Base-by-base conservation (phyloP, 2,888 invertebrate species). In the Drosophila colorata region DNA sequence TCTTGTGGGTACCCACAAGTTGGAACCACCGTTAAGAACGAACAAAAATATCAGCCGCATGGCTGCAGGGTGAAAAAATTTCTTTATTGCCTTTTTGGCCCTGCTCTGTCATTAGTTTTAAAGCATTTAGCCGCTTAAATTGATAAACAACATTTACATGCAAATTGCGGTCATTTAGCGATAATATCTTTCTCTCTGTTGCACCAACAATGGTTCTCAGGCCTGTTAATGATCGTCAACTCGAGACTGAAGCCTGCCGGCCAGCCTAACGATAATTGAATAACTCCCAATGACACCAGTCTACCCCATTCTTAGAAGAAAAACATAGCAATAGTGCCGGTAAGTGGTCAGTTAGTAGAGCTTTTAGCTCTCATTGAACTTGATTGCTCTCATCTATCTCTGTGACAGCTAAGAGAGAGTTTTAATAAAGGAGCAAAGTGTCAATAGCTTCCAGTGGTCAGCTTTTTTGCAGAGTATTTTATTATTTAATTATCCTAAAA, bases 111-210 rank as follows among this genome's bases (percentile, higher is more conserved):
- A 88, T 86, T 86, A 86, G 81, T 79, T 80, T 79, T 71, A 79
- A 78, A 56, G 79, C 86, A 86, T 88, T 86, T 86, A 87, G 80
- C 82, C 86, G 82, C 72, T 85, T 78, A 87, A 87, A 87, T 85
- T 85, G 88, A 86, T 88, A 78, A 86, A 78, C 78, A 86, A 86
- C 87, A 81, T 83, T 81, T 78, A 88, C 80, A 86, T 88, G 88
- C 79, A 86, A 86, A 86, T 86, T 88, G 81, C 74, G 84, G 84
- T 81, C 68, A 83, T 86, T 86, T 86, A 70, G 57, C 52, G 87
- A 83, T 87, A 88, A 75, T 69, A 80, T 79, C 80, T 71, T 59
- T 69, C 58, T 47, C 43, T 56, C 48, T 48, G 35, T 7, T 46
- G 35, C 44, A 37, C 18, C 52, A 47, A 23, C 35, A 65, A 70